Evolutionary conservation across 1,140 invertebrate species (phyloP), one percentile per base, ranked within the genome.

Genomic region (Stratiolaelaps scimitus): DNA sequence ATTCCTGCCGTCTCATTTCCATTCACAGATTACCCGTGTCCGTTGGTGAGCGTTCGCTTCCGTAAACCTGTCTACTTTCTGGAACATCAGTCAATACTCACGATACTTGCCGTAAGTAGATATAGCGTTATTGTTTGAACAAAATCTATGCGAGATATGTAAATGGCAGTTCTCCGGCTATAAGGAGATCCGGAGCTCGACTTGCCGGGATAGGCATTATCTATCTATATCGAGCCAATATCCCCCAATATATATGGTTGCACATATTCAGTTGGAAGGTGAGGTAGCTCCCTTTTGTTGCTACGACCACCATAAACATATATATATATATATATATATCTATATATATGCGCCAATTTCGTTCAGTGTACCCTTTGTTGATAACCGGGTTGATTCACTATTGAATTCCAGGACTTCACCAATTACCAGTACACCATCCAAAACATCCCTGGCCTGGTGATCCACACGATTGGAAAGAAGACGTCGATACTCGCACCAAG

Each of bases 401-500:
- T 48, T 68, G 65, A 69, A 70, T 71, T 70, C 23, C 66, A 81
- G 79, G 89, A 92, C 78, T 91, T 92, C 74, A 79, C 87, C 65
- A 90, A 89, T 75, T 91, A 84, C 74, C 83, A 86, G 4, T 92
- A 92, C 72, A 87, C 85, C 23, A 74, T 92, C 68, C 85, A 86
- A 1, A 80, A 82, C 28, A 85, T 92, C 1, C 78, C 82, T 64
- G 88, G 88, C 0, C 74, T 91, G 45, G 82, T 82, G 0, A 87
- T 91, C 68, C 87, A 89, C 71, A 86, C 91, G 82, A 85, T 88
- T 75, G 87, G 88, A 70, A 83, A 85, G 70, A 84, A 85, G 71
- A 90, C 87, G 0, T 82, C 81, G 13, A 83, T 92, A 64, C 79
- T 83, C 64, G 84, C 92, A 70, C 88, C 88, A 0, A 80, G 81